Evolutionary conservation across 2,888 invertebrate species (phyloP).

Genomic region (Trissonchulus latispiculum): DNA sequence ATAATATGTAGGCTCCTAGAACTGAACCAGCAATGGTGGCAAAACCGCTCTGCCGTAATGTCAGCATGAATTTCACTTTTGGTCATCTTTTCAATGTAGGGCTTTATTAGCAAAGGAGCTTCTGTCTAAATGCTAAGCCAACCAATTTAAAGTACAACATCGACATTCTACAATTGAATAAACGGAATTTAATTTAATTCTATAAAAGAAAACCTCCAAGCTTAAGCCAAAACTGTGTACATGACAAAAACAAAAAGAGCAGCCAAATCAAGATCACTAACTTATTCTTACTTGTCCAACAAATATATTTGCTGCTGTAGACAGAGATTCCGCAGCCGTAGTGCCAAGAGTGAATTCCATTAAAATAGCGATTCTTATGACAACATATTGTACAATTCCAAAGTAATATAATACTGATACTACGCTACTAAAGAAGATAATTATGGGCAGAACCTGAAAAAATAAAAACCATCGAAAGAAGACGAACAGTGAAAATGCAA

Average conservation of each 20-base stretch:
- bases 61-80: conserved; percentile 82
- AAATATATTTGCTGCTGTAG: conserved; percentile 83
- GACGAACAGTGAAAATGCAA: no score
- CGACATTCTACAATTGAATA: no score
- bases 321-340: conserved; percentile 86
- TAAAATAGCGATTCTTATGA: conserved; percentile 46
- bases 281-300: no score
- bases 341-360: conserved; percentile 62
- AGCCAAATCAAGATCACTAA: no score
- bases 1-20: conserved; percentile 78
- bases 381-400: conserved; percentile 75
- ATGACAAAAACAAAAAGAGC: no score
- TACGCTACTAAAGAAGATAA: conserved; percentile 84
- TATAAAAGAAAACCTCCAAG: no score
- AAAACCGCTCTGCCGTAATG: conserved; percentile 85
- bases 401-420: conserved; percentile 78
- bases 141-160: no score
- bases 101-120: conserved; percentile 74
- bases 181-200: no score
- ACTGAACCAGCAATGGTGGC: conserved; percentile 91
- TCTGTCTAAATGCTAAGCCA: conserved; percentile 56
- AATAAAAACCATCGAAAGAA: no score
- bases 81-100: conserved; percentile 72
- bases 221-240: no score
- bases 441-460: conserved; percentile 62